Percentiles rank a stretch among this genome's conserved stretches.
Evolutionary conservation across 2,797 vertebrate genomes (phyloP).

Genomic region (Ambastaia sidthimunki): DNA sequence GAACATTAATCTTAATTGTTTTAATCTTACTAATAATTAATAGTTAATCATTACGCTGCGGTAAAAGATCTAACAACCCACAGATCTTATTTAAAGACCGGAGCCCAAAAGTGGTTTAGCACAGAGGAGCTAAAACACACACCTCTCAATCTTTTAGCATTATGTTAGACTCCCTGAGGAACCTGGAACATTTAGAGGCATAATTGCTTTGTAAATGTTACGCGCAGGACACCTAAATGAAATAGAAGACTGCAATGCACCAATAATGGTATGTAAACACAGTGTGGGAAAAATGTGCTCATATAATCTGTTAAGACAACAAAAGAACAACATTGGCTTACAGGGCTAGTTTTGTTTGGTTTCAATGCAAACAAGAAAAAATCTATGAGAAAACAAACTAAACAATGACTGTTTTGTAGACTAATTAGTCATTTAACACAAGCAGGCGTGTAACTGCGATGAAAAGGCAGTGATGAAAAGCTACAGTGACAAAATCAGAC

Average conservation of each 20-base stretch:
- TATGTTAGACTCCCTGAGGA: constrained; percentile 34
- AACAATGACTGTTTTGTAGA: background rate
- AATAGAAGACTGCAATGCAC: constrained; percentile 23
- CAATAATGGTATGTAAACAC: constrained; percentile 21
- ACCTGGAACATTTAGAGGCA: constrained; percentile 26
- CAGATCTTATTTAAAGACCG: constrained; percentile 32
- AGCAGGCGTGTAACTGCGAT: background rate
- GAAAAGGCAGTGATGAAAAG: constrained; percentile 7
- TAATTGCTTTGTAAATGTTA: constrained; percentile 48
- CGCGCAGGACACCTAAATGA: constrained; percentile 27
- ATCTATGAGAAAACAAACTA: background rate
- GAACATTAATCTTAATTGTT: constrained; percentile 23
- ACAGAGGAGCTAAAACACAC: constrained; percentile 11
- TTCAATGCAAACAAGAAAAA: no score
- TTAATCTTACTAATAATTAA: constrained; percentile 37
- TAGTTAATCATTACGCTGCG: constrained; percentile 26
- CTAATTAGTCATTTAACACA: constrained; percentile 18
- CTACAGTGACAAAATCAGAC: constrained; percentile 3
- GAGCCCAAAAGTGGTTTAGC: constrained; percentile 15
- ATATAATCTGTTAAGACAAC: constrained; percentile 6
- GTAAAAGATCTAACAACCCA: constrained; percentile 5
- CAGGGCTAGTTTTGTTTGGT: no score
- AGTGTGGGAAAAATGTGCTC: background rate
- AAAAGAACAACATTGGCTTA: background rate
- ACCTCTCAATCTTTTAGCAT: constrained; percentile 37